Evolutionary conservation across 1,140 invertebrate genomes (phyloP).

Genomic region (Dendroctonus valens): DNA sequence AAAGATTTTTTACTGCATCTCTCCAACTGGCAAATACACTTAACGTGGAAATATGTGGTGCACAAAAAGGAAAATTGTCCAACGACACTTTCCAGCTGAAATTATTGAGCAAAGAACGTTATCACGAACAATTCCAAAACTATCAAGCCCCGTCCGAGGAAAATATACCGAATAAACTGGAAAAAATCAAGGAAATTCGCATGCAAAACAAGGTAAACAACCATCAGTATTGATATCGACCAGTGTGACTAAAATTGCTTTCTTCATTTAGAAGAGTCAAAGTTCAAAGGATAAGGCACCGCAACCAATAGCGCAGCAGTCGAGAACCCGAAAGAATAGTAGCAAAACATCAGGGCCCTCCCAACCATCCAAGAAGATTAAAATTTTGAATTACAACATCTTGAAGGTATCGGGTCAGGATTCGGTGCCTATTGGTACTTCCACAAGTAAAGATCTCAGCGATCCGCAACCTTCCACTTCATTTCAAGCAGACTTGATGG

Average conservation of each 20-base stretch:
- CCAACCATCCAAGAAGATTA: no score
- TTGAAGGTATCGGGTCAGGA: no score
- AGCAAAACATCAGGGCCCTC: no score
- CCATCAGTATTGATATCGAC: no score
- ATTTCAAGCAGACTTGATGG: conserved; percentile 9
- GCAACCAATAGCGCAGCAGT: no score
- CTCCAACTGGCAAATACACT: conserved; percentile 45
- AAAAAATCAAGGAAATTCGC: conserved; percentile 30
- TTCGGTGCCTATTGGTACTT: no score
- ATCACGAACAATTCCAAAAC: conserved; percentile 44
- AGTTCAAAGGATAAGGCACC: no score
- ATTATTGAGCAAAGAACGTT: conserved; percentile 40
- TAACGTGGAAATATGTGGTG: conserved; percentile 43
- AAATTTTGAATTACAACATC: no score
- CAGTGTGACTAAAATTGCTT: no score
- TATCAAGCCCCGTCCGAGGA: conserved; percentile 46
- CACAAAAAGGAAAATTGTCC: conserved; percentile 37
- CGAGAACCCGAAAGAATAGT: no score
- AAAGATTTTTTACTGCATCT: conserved; percentile 42
- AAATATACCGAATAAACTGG: conserved; percentile 34
- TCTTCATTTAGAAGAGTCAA: no score
- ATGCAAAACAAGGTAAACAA: conserved; percentile 20
- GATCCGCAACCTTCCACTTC: conserved; percentile 5
- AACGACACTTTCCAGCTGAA: conserved; percentile 44
- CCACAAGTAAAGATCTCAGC: no score